Evolutionary conservation across 1,140 invertebrate species (phyloP), one percentile per base, ranked within the genome.

Genomic region (Prorops nasuta): DNA sequence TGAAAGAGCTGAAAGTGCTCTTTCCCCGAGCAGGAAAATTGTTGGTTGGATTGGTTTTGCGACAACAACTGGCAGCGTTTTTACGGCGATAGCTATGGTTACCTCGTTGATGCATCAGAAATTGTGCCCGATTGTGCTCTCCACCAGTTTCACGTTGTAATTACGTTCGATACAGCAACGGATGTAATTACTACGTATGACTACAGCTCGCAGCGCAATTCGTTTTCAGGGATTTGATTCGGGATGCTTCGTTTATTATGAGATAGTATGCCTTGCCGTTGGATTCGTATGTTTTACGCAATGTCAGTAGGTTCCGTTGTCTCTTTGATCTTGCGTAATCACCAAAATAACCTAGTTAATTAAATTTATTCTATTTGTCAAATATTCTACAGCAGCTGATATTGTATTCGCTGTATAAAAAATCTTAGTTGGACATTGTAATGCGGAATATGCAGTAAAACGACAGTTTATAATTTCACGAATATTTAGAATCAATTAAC

Each of bases 241-340:
- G 18, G 43, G 49, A 45, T 50, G 45, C 42, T 54, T 59, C 49
- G 43, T 60, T 58, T 51, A 57, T 57, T 49, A 35, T 28, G 24
- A 4, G 24, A 28, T 28, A 28, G 10, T 28, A 28, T 28, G 10
- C 4, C 24, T 6, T 28, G 24, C 4, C 10, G 24, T 28, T 28
- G 24, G 4, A 28, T 28, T 28, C 24, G 24, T 28, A 10, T 10
- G 34, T 36, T 36, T n/a, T 6, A 14, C 14, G 6, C n/a, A n/a
- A n/a, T n/a, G n/a, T n/a, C n/a, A n/a, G n/a, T n/a, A n/a, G n/a
- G n/a, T n/a, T n/a, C n/a, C n/a, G n/a, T n/a, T n/a, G n/a, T n/a
- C n/a, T n/a, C n/a, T n/a, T n/a, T n/a, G n/a, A n/a, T n/a, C n/a
- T n/a, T n/a, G n/a, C n/a, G n/a, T n/a, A n/a, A n/a, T n/a, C n/a